A percentile compares a stretch with the other conserved stretches of the same genome.
Evolutionary conservation across 1,140 invertebrate species (phyloP).

Genomic region (Lithobius niger): DNA sequence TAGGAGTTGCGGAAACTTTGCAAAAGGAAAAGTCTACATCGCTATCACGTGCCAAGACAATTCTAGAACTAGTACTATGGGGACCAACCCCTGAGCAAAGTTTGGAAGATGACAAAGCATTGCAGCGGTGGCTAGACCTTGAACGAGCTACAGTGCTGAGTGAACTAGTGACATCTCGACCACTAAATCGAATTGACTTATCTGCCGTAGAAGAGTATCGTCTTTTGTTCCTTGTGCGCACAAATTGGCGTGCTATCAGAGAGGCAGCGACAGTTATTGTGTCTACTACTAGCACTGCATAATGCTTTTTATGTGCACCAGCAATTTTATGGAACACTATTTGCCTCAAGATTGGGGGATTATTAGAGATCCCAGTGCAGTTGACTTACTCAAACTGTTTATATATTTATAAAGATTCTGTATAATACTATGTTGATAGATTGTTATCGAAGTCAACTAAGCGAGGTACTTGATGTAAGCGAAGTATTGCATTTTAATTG

Average conservation of each 20-base stretch:
- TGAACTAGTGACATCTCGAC: slow-evolving; percentile 52
- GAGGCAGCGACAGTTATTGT: slow-evolving; percentile 7
- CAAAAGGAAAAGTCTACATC: slow-evolving; percentile 23
- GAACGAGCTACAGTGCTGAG: slow-evolving; percentile 66
- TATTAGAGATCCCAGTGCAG: too few species aligned
- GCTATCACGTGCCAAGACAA: slow-evolving; percentile 44
- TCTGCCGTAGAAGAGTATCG: slow-evolving; percentile 64
- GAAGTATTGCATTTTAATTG: too few species aligned
- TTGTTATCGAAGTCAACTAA: too few species aligned
- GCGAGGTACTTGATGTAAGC: too few species aligned
- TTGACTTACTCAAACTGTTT: too few species aligned
- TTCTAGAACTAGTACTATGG: slow-evolving; percentile 71
- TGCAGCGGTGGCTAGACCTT: slow-evolving; percentile 67
- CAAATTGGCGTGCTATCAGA: slow-evolving; percentile 33
- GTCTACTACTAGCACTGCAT: background rate
- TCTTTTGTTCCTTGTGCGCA: slow-evolving; percentile 62
- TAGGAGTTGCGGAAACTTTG: slow-evolving; percentile 20
- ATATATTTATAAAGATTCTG: too few species aligned
- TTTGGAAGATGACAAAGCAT: slow-evolving; percentile 38
- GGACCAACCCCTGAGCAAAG: slow-evolving; percentile 59
- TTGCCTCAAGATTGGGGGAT: too few species aligned
- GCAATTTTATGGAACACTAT: too few species aligned
- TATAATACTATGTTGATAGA: too few species aligned
- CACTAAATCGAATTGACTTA: slow-evolving; percentile 36
- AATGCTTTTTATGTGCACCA: too few species aligned